Percentiles rank a stretch among this genome's conserved stretches.
phyloP scores from a whole-genome alignment of 2,888 invertebrate genomes.

The Nemotelus nigrinus region DNA sequence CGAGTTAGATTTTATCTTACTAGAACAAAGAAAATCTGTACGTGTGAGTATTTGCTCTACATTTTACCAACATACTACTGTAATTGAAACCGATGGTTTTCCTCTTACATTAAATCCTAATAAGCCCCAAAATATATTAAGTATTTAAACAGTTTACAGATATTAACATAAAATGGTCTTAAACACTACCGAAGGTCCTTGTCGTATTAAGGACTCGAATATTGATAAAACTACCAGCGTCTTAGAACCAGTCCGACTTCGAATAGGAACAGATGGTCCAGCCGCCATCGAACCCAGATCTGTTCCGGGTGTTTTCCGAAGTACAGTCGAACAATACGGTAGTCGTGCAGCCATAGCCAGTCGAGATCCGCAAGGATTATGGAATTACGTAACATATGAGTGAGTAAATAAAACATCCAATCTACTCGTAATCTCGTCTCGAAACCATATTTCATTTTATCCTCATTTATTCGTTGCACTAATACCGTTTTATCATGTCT shows the following conservation, averaged over 20 bases:
- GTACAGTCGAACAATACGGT: conserved; percentile 71
- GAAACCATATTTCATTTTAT: background rate
- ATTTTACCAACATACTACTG: too few species aligned
- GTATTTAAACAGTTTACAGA: too few species aligned
- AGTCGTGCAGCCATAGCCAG: conserved; percentile 73
- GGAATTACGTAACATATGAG: conserved; percentile 74
- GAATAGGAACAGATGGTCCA: conserved; percentile 66
- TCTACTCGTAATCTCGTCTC: background rate
- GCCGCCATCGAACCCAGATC: conserved; percentile 72
- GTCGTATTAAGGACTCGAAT: conserved; percentile 71
- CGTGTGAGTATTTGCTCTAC: too few species aligned
- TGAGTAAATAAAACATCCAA: conserved; percentile 60
- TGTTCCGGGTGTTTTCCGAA: conserved; percentile 75
- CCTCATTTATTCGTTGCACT: background rate
- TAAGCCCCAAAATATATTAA: too few species aligned
- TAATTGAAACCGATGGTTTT: too few species aligned
- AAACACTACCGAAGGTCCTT: conserved; percentile 8
- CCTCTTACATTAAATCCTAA: too few species aligned
- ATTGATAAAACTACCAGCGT: conserved; percentile 68
- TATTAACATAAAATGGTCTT: conserved; percentile 21
- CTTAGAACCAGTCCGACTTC: conserved; percentile 73
- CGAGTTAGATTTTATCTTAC: too few species aligned
- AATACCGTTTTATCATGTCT: background rate
- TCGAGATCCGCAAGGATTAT: conserved; percentile 67
- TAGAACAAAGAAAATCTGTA: too few species aligned